Percentiles rank a stretch among this genome's conserved stretches.
Evolutionary conservation across 1,140 invertebrate genomes (phyloP).

Genomic region (Drosophila bifasciata): DNA sequence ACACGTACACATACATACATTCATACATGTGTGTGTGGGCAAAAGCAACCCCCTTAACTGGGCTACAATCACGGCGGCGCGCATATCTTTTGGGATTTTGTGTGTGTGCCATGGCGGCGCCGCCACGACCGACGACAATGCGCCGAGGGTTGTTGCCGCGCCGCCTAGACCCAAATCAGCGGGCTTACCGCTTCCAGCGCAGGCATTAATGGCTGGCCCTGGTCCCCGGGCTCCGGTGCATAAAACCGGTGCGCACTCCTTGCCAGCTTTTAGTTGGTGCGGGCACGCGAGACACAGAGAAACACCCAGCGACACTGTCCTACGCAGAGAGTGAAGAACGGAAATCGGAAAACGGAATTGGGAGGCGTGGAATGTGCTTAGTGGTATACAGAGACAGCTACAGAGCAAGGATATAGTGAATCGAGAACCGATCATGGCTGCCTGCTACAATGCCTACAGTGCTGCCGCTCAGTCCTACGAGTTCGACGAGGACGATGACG

Average conservation of each 20-base stretch:
- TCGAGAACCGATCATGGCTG: slow-evolving; percentile 67
- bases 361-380: slow-evolving; percentile 28
- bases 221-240: slow-evolving; percentile 30
- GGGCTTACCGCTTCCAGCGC: slow-evolving; percentile 51
- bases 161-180: slow-evolving; percentile 60
- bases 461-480: slow-evolving; percentile 83
- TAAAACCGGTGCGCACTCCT: slow-evolving; percentile 78
- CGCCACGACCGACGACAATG: slow-evolving; percentile 83
- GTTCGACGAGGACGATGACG: slow-evolving; percentile 87
- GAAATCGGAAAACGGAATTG: slow-evolving; percentile 16
- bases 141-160: slow-evolving; percentile 76
- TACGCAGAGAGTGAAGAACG: background rate
- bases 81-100: slow-evolving; percentile 81
- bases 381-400: slow-evolving; percentile 3
- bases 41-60: slow-evolving; percentile 60
- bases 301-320: slow-evolving; percentile 24
- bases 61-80: slow-evolving; percentile 65
- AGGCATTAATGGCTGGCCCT: slow-evolving; percentile 57
- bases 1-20: too few species aligned
- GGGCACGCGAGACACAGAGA: slow-evolving; percentile 69
- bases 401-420: background rate
- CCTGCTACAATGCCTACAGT: slow-evolving; percentile 77
- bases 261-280: slow-evolving; percentile 79
- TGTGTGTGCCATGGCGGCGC: slow-evolving; percentile 76
- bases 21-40: slow-evolving; percentile 19